phyloP scores from a whole-genome alignment of 2,797 vertebrate species.

The Pagetopsis macropterus region DNA sequence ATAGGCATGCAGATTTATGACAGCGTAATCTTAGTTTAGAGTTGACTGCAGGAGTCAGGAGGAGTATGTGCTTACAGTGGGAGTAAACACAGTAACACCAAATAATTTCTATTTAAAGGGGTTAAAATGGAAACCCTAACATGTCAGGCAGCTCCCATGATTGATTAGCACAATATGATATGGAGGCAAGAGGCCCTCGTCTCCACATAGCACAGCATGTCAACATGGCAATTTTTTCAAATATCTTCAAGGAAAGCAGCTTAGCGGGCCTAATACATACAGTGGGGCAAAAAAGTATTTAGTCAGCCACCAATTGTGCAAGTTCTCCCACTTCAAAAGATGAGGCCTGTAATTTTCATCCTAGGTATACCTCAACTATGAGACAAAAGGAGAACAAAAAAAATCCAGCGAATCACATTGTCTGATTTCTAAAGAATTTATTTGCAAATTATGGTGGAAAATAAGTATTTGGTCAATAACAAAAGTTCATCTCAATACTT shows the following conservation, averaged over 20 bases:
- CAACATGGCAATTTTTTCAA: background rate
- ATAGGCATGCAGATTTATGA: background rate
- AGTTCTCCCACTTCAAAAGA: no score
- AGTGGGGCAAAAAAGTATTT: no score
- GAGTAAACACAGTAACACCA: background rate
- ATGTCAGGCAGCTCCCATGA: background rate
- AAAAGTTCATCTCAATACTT: no score
- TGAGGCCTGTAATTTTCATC: no score
- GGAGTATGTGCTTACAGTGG: background rate
- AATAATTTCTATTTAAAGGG: background rate
- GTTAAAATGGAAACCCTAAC: background rate
- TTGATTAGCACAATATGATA: constrained; percentile 19
- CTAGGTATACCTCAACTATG: no score
- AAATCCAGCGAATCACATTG: no score
- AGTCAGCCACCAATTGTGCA: no score
- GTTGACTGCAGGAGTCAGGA: background rate
- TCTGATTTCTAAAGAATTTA: no score
- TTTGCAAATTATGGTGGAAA: no score
- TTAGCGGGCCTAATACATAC: no score
- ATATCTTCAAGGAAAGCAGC: background rate
- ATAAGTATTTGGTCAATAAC: no score
- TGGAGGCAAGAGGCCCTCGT: background rate
- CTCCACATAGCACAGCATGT: background rate
- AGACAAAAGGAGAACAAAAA: no score
- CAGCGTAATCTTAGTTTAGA: background rate